Percentiles rank a stretch among this genome's conserved stretches.
phyloP scores from a whole-genome alignment of 2,113 vertebrate species.

The Hymenochirus boettgeri region DNA sequence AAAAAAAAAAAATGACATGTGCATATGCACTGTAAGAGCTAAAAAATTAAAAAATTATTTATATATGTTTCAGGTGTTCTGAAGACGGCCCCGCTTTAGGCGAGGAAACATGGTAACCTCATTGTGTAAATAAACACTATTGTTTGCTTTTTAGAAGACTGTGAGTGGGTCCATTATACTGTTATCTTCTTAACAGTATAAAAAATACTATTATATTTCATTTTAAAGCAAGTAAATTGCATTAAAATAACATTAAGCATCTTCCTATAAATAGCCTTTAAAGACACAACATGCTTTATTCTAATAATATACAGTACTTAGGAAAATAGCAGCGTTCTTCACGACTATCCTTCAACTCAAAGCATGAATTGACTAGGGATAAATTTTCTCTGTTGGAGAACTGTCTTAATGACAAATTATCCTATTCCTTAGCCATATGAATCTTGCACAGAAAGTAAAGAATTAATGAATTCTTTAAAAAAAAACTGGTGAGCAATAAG shows the following conservation, averaged over 20 bases:
- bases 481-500: not conserved
- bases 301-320: conserved; percentile 16
- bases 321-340: conserved; percentile 2
- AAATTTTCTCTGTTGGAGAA: conserved; percentile 27
- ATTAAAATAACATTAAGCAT: not conserved
- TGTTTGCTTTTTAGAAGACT: no score
- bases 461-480: conserved; percentile 45
- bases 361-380: conserved; percentile 29
- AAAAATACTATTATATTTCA: no score
- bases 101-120: no score
- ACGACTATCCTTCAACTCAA: conserved; percentile 1
- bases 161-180: no score
- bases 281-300: not conserved
- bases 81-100: no score
- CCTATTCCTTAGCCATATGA: conserved; percentile 38
- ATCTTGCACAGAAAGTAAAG: conserved; percentile 32
- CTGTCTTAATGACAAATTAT: conserved; percentile 47
- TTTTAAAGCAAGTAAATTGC: no score
- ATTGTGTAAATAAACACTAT: no score
- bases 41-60: no score
- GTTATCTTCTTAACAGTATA: no score
- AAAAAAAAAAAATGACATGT: no score
- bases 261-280: conserved; percentile 26
- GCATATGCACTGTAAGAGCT: no score
- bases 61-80: no score